These are phyloP conservation scores for Eulimnadia texana DNA, from an alignment of 1,140 invertebrate genomes.

Conservation along the genomic window DNA sequence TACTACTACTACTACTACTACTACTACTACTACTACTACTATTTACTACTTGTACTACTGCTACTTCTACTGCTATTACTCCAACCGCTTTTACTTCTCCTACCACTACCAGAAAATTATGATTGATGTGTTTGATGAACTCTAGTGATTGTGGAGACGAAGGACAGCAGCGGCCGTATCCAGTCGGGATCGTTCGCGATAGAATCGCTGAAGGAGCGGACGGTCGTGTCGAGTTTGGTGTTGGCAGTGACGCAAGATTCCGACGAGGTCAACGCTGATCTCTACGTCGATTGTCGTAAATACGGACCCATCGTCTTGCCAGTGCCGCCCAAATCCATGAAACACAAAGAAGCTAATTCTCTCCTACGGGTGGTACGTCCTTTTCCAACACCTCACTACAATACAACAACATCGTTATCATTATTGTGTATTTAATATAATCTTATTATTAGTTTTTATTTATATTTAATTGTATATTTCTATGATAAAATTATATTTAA, in stretches of 20 bases:
- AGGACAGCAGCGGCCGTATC: conserved; percentile 31
- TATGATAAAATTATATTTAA: too few relatives aligned
- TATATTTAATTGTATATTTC: too few relatives aligned
- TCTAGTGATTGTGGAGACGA: conserved; percentile 42
- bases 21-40: too few relatives aligned
- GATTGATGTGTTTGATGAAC: too few relatives aligned
- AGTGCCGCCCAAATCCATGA: conserved; percentile 6
- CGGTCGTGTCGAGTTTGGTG: conserved; percentile 35
- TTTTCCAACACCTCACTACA: background rate
- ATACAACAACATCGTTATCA: background rate
- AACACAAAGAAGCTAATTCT: background rate
- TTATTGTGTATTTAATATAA: too few relatives aligned
- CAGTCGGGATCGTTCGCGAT: conserved; percentile 36
- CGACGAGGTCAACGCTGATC: conserved; percentile 1
- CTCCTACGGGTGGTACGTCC: background rate
- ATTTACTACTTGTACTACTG: too few relatives aligned
- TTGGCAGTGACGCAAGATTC: conserved; percentile 27
- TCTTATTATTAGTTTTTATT: too few relatives aligned
- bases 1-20: too few relatives aligned
- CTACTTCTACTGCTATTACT: too few relatives aligned
- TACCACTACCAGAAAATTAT: too few relatives aligned
- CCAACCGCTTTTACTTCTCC: too few relatives aligned
- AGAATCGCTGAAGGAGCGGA: conserved; percentile 33
- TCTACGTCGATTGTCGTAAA: conserved; percentile 17
- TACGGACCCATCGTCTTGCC: conserved; percentile 15